Evolutionary conservation across 2,888 invertebrate genomes (phyloP).

Genomic region (Erannis defoliaria): DNA sequence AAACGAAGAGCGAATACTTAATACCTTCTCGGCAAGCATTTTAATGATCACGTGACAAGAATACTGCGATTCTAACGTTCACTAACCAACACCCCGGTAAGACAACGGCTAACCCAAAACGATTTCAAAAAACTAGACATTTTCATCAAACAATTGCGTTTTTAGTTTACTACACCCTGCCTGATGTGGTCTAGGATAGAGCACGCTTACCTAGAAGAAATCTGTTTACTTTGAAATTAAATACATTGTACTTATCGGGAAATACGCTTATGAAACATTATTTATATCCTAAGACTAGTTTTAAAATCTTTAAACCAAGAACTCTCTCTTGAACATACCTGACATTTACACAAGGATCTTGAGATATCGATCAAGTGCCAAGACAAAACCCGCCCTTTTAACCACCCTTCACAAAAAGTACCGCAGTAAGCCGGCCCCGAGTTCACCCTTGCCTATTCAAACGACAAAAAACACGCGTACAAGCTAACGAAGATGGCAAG

Average conservation of each 20-base stretch:
- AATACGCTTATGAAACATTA: not conserved
- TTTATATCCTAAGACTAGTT: not conserved
- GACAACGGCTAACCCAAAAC: too few relatives aligned
- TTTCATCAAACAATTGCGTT: too few relatives aligned
- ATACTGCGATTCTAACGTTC: too few relatives aligned
- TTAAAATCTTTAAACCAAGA: not conserved
- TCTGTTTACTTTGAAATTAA: not conserved
- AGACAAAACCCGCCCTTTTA: conserved; percentile 9
- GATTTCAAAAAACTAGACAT: too few relatives aligned
- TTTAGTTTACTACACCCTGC: too few relatives aligned
- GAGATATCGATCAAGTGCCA: conserved; percentile 4
- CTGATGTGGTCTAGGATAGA: too few relatives aligned
- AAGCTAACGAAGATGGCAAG: not conserved
- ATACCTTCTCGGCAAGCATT: not conserved
- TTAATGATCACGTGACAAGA: not conserved
- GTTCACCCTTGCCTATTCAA: conserved; percentile 1
- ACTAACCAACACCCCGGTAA: too few relatives aligned
- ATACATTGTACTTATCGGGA: not conserved
- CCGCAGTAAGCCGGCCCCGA: conserved; percentile 3
- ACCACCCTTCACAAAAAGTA: conserved; percentile 4
- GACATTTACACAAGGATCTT: conserved; percentile 4
- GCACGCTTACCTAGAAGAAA: not conserved
- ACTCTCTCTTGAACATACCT: not conserved
- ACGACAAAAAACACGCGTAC: not conserved
- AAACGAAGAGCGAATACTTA: not conserved